A percentile compares a stretch with the other conserved stretches of the same genome.
These are phyloP conservation scores for Danio albolineatus DNA, from an alignment of 2,797 vertebrate genomes.

Conservation along the genomic window DNA sequence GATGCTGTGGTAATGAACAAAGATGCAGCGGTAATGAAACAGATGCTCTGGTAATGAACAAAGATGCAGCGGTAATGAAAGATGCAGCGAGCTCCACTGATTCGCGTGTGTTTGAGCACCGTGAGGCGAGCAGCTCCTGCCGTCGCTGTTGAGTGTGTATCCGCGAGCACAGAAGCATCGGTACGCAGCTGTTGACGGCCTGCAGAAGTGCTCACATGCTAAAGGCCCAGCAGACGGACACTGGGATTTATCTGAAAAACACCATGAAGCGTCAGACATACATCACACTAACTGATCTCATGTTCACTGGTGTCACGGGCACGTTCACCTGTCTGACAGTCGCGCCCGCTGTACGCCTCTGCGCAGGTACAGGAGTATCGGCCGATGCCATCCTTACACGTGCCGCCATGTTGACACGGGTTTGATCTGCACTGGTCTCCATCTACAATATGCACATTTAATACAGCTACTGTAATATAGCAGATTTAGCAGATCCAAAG, in stretches of 20 bases:
- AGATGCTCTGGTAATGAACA: too few relatives aligned
- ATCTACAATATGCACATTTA: constrained; percentile 62
- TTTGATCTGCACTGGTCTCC: constrained; percentile 80
- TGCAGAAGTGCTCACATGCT: constrained; percentile 90
- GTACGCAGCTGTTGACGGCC: constrained; percentile 65
- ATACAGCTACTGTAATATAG: not conserved
- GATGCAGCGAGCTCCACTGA: not conserved
- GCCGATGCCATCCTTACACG: constrained; percentile 80
- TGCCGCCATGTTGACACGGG: constrained; percentile 85
- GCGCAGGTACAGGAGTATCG: constrained; percentile 83
- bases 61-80: not conserved
- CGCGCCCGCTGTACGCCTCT: constrained; percentile 72
- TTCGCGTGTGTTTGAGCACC: constrained; percentile 67
- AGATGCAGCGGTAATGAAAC: too few relatives aligned
- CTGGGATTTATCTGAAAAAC: constrained; percentile 74
- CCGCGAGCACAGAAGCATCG: constrained; percentile 84
- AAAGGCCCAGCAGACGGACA: constrained; percentile 75
- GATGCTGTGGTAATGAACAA: too few relatives aligned
- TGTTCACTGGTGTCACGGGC: not conserved
- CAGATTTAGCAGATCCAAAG: too few relatives aligned
- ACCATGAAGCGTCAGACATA: not conserved
- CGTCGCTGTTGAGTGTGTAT: constrained; percentile 80
- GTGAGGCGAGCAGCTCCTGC: constrained; percentile 78
- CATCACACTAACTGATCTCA: not conserved
- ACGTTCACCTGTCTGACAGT: constrained; percentile 79